Percentiles rank a stretch among this genome's conserved stretches.
These are phyloP conservation scores for Globia sparganii DNA, from an alignment of 2,888 invertebrate genomes.

Conservation along the genomic window DNA sequence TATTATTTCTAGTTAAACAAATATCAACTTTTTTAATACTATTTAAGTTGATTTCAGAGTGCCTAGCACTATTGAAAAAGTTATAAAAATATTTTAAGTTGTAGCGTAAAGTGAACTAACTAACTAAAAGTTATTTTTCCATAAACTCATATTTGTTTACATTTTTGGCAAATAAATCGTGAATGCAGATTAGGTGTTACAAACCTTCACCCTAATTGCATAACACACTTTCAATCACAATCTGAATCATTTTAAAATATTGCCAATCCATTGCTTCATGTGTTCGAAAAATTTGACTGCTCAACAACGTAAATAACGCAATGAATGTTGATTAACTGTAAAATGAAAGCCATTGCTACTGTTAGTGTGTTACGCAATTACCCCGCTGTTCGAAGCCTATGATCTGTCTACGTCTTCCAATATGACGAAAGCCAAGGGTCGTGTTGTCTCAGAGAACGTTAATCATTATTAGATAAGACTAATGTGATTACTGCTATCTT, in stretches of 20 bases:
- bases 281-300: background rate
- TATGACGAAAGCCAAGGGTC: background rate
- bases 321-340: background rate
- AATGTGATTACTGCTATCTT: constrained; percentile 49
- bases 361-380: background rate
- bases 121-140: too few relatives aligned
- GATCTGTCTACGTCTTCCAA: background rate
- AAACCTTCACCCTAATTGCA: too few relatives aligned
- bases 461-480: constrained; percentile 46
- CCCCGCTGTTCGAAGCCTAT: background rate
- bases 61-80: too few relatives aligned
- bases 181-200: too few relatives aligned
- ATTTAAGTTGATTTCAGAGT: too few relatives aligned
- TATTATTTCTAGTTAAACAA: too few relatives aligned
- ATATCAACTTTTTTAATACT: too few relatives aligned
- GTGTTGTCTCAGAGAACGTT: constrained; percentile 9
- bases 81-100: too few relatives aligned
- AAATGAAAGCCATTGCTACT: background rate
- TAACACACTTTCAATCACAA: background rate
- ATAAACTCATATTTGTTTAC: too few relatives aligned
- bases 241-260: background rate
- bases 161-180: too few relatives aligned
- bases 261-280: background rate
- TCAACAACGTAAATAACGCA: background rate
- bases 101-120: too few relatives aligned